phyloP scores from a whole-genome alignment of 2,113 vertebrate species.

The Myrmophylax atrothorax region DNA sequence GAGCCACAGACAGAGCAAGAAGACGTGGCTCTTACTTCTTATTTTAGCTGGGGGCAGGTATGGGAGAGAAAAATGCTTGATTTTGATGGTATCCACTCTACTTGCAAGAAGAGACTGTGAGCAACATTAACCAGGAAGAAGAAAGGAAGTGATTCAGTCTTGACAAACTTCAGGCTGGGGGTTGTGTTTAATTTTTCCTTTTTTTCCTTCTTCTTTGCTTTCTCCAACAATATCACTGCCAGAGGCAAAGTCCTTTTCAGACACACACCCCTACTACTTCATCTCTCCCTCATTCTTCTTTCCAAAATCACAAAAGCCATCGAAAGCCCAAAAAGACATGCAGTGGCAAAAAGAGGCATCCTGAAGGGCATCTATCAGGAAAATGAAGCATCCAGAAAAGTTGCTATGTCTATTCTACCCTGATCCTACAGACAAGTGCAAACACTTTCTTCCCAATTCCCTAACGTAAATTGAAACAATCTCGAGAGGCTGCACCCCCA shows the following conservation, averaged over 20 bases:
- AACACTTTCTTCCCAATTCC: background rate
- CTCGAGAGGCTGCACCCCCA: background rate
- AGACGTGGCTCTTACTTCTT: background rate
- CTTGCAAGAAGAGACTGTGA: background rate
- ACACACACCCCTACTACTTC: background rate
- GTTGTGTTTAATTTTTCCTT: background rate
- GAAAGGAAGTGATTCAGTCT: background rate
- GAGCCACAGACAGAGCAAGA: background rate
- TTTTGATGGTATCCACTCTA: background rate
- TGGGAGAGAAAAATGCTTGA: background rate
- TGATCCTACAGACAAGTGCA: background rate
- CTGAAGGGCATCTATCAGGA: background rate
- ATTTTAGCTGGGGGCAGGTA: background rate
- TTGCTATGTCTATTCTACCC: background rate
- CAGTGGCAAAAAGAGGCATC: background rate
- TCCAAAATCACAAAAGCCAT: background rate
- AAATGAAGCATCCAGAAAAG: background rate
- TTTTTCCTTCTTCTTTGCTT: background rate
- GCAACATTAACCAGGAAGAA: background rate
- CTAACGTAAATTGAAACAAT: background rate
- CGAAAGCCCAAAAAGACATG: background rate
- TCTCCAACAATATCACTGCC: background rate
- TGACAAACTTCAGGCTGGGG: background rate
- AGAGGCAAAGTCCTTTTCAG: slow-evolving; percentile 4
- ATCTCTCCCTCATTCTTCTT: background rate